Percentiles rank a stretch among this genome's conserved stretches.
Evolutionary conservation across 2,888 invertebrate species (phyloP).

Genomic region (Noctua fimbriata): DNA sequence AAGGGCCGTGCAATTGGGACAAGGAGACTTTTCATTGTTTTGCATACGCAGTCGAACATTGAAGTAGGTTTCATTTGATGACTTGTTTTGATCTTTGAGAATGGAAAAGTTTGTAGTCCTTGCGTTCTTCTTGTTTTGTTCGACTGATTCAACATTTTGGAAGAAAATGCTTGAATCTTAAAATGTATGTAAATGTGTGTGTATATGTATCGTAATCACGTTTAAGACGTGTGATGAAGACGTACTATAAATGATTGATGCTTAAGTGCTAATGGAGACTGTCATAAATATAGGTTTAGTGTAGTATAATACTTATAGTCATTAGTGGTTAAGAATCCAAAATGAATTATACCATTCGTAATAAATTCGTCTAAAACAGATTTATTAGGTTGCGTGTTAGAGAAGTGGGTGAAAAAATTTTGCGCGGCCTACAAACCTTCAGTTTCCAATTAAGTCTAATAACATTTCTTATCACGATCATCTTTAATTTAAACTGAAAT

Average conservation of each 20-base stretch:
- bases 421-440: slow-evolving; percentile 15
- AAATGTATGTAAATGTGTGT: too few species aligned
- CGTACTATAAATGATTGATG: neutral
- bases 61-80: slow-evolving; percentile 38
- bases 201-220: neutral
- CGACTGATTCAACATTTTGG: neutral
- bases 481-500: slow-evolving; percentile 46
- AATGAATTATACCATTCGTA: slow-evolving; percentile 15
- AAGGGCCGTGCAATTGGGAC: slow-evolving; percentile 76
- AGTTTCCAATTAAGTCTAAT: slow-evolving; percentile 28
- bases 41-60: slow-evolving; percentile 59
- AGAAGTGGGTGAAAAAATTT: slow-evolving; percentile 12
- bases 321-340: neutral
- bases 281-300: neutral
- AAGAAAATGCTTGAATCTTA: too few species aligned
- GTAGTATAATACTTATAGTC: neutral
- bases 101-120: slow-evolving; percentile 5
- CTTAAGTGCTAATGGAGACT: neutral
- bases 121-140: neutral
- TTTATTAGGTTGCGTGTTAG: slow-evolving; percentile 46
- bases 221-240: neutral
- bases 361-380: slow-evolving; percentile 5
- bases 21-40: slow-evolving; percentile 75
- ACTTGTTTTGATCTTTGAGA: slow-evolving; percentile 16
- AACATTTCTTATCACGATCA: slow-evolving; percentile 31